Conservation (phyloP, 2,113 vertebrate genomes). For the Natator depressus region DNA sequence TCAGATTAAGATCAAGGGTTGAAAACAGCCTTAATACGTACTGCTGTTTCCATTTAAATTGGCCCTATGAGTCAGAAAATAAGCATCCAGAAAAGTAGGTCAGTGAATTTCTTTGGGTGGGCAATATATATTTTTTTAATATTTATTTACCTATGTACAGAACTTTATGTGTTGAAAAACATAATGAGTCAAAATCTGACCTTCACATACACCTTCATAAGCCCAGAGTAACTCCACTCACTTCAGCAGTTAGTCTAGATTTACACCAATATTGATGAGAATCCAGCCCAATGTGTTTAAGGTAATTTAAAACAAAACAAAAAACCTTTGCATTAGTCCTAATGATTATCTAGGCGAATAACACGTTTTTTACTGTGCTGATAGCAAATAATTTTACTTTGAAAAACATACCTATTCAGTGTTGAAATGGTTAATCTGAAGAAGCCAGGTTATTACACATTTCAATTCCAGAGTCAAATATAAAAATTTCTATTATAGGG, state of each 20-base stretch:
- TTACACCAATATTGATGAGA: not conserved
- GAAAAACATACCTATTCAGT: conserved; percentile 70
- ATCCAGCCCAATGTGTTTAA: conserved; percentile 19
- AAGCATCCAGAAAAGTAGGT: not conserved
- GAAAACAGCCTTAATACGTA: conserved; percentile 5
- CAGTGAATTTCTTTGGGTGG: not conserved
- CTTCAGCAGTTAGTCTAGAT: not conserved
- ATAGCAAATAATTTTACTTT: conserved; percentile 30
- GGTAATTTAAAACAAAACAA: conserved; percentile 39
- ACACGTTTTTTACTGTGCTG: conserved; percentile 31
- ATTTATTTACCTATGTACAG: not conserved
- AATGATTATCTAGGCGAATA: conserved; percentile 60
- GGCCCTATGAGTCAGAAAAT: not conserved
- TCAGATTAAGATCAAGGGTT: not conserved
- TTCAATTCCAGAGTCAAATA: conserved; percentile 99
- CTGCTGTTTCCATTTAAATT: conserved; percentile 16
- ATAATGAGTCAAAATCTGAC: not conserved
- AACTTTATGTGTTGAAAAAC: fast-evolving
- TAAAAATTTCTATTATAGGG: conserved; percentile 99
- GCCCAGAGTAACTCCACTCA: fast-evolving
- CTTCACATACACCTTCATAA: not conserved
- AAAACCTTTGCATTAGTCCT: conserved; percentile 40
- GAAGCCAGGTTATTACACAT: conserved; percentile 99
- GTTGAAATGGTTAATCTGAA: conserved; percentile 92
- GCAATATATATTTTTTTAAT: not conserved